phyloP scores from a whole-genome alignment of 2,113 vertebrate species.

The Eulemur macaco region DNA sequence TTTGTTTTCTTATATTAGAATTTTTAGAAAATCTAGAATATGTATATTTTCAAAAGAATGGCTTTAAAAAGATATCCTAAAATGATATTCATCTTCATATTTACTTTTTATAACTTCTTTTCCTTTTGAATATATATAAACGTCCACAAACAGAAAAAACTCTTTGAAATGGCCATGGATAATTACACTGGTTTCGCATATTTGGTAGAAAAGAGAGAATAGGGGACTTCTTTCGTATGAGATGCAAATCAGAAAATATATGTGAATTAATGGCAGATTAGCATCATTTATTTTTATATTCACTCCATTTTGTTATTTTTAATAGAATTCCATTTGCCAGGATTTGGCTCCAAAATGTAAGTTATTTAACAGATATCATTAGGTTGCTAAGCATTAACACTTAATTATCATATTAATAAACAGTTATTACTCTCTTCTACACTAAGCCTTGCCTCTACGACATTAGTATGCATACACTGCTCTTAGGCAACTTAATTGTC shows the following conservation, averaged over 20 bases:
- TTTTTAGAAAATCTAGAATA: constrained; percentile 27
- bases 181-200: constrained; percentile 28
- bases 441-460: constrained; percentile 74
- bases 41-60: neutral
- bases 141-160: neutral
- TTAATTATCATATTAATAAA: constrained; percentile 91
- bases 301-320: constrained; percentile 81
- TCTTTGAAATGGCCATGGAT: constrained; percentile 41
- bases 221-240: constrained; percentile 47
- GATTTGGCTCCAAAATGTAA: constrained; percentile 81
- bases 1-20: constrained; percentile 27
- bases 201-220: constrained; percentile 63
- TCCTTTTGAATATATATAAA: constrained; percentile 5
- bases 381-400: constrained; percentile 85
- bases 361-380: constrained; percentile 88
- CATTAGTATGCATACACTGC: constrained; percentile 85
- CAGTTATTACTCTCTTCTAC: constrained; percentile 85
- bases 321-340: constrained; percentile 78
- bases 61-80: constrained; percentile 2
- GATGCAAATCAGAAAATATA: constrained; percentile 73
- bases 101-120: constrained; percentile 6
- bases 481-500: constrained; percentile 86
- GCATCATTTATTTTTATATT: constrained; percentile 81
- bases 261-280: constrained; percentile 75
- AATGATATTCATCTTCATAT: neutral